Evolutionary conservation across 2,113 vertebrate species (phyloP).

Genomic region (Romanogobio albipinnatus): DNA sequence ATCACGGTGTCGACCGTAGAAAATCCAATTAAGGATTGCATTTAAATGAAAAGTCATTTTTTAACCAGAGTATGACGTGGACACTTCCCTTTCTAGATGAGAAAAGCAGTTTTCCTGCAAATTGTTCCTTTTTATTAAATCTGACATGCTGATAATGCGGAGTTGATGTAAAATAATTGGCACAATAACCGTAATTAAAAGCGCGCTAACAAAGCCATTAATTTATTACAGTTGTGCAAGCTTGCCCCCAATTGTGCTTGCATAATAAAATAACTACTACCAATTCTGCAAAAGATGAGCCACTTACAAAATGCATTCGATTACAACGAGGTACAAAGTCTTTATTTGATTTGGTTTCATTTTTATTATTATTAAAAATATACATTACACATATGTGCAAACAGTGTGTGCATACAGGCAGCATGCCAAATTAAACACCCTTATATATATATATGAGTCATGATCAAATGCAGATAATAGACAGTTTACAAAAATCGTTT

Average conservation of each 20-base stretch:
- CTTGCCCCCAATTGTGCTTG: slow-evolving; percentile 84
- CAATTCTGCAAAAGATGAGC: not conserved
- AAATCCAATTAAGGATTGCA: slow-evolving; percentile 69
- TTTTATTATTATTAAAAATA: not conserved
- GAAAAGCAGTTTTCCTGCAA: slow-evolving; percentile 82
- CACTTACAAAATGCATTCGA: not conserved
- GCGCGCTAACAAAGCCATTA: slow-evolving; percentile 92
- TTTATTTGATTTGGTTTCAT: not conserved
- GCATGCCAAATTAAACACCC: slow-evolving; percentile 68
- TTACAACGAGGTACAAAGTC: not conserved
- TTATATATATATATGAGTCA: not conserved
- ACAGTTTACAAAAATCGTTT: not conserved
- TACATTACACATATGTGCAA: not conserved
- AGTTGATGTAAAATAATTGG: slow-evolving; percentile 94
- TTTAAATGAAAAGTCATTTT: slow-evolving; percentile 74
- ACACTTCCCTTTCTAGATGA: slow-evolving; percentile 73
- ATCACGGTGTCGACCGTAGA: slow-evolving; percentile 70
- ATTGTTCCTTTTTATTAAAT: slow-evolving; percentile 91
- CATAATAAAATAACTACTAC: slow-evolving; percentile 78
- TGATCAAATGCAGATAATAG: not conserved
- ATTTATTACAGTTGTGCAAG: slow-evolving; percentile 92
- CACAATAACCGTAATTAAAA: slow-evolving; percentile 96
- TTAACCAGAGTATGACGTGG: slow-evolving; percentile 64
- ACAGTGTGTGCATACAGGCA: slow-evolving; percentile 71
- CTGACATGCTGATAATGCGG: slow-evolving; percentile 91